A percentile compares a stretch with the other conserved stretches of the same genome.
Conservation (phyloP, 2,797 vertebrate species). For the Loris lydekkerianus region DNA sequence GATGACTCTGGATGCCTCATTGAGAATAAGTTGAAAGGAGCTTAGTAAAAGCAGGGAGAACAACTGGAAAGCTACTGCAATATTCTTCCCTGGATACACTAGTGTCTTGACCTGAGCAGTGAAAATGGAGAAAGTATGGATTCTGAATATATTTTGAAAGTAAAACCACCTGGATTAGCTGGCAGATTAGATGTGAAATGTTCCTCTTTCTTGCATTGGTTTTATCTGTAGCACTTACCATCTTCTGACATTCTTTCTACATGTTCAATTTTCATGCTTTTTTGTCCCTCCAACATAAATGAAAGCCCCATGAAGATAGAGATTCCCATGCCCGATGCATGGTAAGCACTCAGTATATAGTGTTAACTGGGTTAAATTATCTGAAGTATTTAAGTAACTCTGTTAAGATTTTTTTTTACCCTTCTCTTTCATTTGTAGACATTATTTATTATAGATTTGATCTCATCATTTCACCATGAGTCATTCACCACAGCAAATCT, state of each 20-base stretch:
- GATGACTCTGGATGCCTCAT: neutral
- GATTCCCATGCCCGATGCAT: neutral
- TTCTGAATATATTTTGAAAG: slow-evolving; percentile 39
- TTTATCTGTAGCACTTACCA: neutral
- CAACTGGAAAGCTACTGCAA: neutral
- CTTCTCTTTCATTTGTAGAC: slow-evolving; percentile 41
- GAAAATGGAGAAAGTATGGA: neutral
- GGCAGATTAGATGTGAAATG: neutral
- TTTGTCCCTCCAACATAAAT: neutral
- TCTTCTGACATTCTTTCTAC: neutral
- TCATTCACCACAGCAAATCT: slow-evolving; percentile 41
- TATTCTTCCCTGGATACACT: neutral
- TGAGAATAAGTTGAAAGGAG: neutral
- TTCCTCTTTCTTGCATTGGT: neutral
- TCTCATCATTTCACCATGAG: slow-evolving; percentile 54
- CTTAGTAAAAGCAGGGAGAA: neutral
- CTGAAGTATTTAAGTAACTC: slow-evolving; percentile 48
- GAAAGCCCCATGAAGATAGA: neutral
- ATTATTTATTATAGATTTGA: slow-evolving; percentile 58
- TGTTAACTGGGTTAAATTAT: neutral
- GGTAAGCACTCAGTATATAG: neutral
- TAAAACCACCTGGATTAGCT: slow-evolving; percentile 13
- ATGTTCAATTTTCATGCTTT: slow-evolving; percentile 38
- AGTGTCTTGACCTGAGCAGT: neutral
- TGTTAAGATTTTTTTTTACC: slow-evolving; percentile 41